A percentile compares a stretch with the other conserved stretches of the same genome.
Conservation (phyloP, 2,113 vertebrate species). For the Plecturocebus donacophilus region DNA sequence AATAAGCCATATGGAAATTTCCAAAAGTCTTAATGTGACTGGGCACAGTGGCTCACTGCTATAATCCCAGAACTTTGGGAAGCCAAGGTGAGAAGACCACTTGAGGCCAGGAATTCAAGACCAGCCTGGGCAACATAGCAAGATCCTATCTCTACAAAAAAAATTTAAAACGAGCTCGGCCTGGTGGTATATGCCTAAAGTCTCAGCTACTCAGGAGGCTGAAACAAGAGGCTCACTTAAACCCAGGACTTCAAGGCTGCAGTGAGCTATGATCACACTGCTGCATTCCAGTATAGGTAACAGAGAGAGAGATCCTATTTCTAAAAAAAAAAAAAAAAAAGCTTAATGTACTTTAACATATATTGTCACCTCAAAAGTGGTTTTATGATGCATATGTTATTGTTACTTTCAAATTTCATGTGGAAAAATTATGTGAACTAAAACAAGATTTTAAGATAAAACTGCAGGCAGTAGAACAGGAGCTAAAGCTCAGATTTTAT, state of each 20-base stretch:
- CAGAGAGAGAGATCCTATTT: not conserved
- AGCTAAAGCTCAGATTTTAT: not conserved
- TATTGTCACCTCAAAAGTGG: not conserved
- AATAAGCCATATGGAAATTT: not conserved
- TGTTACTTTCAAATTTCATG: not conserved
- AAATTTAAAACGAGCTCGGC: not conserved
- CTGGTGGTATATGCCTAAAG: not conserved
- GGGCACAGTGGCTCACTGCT: not conserved
- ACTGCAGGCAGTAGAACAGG: not conserved
- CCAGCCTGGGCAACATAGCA: not conserved
- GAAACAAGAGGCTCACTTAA: not conserved
- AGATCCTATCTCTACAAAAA: not conserved
- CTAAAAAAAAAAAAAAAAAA: not conserved
- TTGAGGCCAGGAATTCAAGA: not conserved
- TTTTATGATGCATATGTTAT: not conserved
- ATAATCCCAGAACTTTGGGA: not conserved
- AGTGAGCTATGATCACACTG: not conserved
- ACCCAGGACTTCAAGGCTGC: not conserved
- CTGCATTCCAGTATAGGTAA: not conserved
- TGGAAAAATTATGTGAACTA: constrained; percentile 38
- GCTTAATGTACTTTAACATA: not conserved
- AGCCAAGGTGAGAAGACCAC: not conserved
- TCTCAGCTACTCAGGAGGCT: not conserved
- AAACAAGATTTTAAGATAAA: constrained; percentile 25
- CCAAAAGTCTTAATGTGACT: not conserved